Base-by-base conservation (phyloP, 2,113 vertebrate species). In the Aegithalos caudatus region DNA sequence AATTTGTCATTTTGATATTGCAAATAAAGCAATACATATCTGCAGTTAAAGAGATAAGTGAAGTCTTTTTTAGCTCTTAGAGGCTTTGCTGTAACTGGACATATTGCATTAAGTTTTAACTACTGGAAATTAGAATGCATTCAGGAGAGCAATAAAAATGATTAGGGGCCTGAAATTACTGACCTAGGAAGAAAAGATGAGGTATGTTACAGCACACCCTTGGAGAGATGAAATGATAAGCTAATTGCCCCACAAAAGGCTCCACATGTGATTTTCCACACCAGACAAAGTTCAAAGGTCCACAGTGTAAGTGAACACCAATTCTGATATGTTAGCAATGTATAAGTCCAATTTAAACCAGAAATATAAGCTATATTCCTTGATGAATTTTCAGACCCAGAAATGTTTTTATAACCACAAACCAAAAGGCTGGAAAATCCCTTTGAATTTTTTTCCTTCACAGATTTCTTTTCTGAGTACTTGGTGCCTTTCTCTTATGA, bases 111-210 rank as follows among this genome's bases (percentile, higher is more conserved):
- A 91, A 70, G 25, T 90, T 69, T 37, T 73, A 80, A 77, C 77
- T 88, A 38, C 73, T 90, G 74, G 70, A 94, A 92, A 92, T 91
- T 86, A 90, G 48, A 86, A 95, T 45, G 50, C 50, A 65, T 95
- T 91, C 87, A 91, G 23, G 27, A 94, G 66, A 94, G 50, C 84
- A 92, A 82, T 94, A 94, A 89, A 95, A 92, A 85, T 79, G 5
- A 92, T 94, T 53, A 79, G 61, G 19, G 40, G 29, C 31, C 42
- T 81, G 77, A 84, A 87, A 82, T 85, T 60, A 94, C 62, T 91
- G 84, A 87, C 89, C 91, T 85, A 69, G 42, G 73, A 92, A 82
- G 62, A 87, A 77, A 94, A 79, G 33, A 94, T 66, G 58, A 87
- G 35, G 23, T 77, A 85, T 14, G 17, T 90, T 84, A 80, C 76